These are phyloP conservation scores for Entelurus aequoreus DNA, from an alignment of 2,113 vertebrate species.

Conservation along the genomic window DNA sequence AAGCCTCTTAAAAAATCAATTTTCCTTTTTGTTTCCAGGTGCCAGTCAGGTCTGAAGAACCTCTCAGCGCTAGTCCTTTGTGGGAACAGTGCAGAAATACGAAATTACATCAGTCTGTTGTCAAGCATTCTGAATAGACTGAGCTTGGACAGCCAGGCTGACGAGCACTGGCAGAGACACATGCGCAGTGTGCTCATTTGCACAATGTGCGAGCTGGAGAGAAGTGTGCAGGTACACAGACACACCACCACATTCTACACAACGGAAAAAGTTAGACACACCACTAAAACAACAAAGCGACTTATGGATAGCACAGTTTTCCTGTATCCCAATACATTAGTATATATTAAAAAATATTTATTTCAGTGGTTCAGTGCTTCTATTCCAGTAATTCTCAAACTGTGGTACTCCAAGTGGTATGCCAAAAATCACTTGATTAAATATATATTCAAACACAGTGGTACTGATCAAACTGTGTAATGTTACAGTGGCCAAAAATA, in stretches of 20 bases:
- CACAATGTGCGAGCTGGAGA: slow-evolving; percentile 49
- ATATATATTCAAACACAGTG: too few species aligned
- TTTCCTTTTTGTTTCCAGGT: slow-evolving; percentile 52
- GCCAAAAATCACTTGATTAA: too few species aligned
- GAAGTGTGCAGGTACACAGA: slow-evolving; percentile 62
- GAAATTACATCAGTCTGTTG: slow-evolving; percentile 70
- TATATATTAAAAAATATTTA: too few species aligned
- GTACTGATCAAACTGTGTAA: too few species aligned
- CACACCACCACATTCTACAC: background rate
- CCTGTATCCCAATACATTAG: too few species aligned
- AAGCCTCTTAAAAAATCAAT: background rate
- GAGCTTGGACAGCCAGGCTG: slow-evolving; percentile 37
- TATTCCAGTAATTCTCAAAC: too few species aligned
- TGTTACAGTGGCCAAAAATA: too few species aligned
- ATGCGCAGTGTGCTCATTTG: slow-evolving; percentile 65
- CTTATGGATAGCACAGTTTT: too few species aligned
- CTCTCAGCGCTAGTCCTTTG: slow-evolving; percentile 65
- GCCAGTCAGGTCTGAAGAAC: slow-evolving; percentile 62
- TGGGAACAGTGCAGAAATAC: slow-evolving; percentile 62
- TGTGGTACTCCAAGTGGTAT: too few species aligned
- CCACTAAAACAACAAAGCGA: too few species aligned
- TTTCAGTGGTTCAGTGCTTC: too few species aligned
- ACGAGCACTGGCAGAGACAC: slow-evolving; percentile 42
- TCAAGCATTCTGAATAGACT: slow-evolving; percentile 66
- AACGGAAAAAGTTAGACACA: too few species aligned